A percentile compares a stretch with the other conserved stretches of the same genome.
These are phyloP conservation scores for Halocynthia aurantium DNA, from an alignment of 23 tunicate genomes.

Conservation along the genomic window DNA sequence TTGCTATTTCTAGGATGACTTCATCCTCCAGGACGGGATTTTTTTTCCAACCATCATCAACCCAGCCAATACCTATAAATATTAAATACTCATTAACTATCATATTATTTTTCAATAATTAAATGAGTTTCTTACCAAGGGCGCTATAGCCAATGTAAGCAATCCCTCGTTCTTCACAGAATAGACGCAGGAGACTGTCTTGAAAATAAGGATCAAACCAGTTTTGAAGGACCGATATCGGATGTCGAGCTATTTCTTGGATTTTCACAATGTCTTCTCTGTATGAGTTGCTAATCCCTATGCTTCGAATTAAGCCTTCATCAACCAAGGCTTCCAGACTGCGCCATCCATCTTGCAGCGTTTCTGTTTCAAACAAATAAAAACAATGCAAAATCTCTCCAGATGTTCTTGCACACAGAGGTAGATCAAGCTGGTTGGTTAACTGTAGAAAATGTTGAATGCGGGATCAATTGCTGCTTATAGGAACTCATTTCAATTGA, in stretches of 20 bases:
- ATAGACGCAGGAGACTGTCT: constrained; percentile 1
- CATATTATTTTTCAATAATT: background rate
- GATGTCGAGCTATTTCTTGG: constrained; percentile 4
- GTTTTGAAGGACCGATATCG: constrained; percentile 34
- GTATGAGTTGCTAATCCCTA: constrained; percentile 35
- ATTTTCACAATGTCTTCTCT: constrained; percentile 26
- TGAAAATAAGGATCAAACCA: constrained; percentile 43
- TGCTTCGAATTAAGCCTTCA: constrained; percentile 22
- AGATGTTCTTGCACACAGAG: no score
- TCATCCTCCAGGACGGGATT: constrained; percentile 34
- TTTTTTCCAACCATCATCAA: constrained; percentile 35
- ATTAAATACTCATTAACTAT: background rate
- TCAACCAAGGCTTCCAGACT: constrained; percentile 24
- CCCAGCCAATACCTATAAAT: constrained; percentile 30
- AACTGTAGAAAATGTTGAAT: no score
- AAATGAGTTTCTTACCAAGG: constrained; percentile 8
- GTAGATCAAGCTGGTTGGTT: no score
- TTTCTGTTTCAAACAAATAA: background rate
- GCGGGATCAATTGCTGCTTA: no score
- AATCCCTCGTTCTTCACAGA: constrained; percentile 10
- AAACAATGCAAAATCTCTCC: no score
- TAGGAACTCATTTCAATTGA: no score
- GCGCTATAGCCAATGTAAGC: constrained; percentile 18
- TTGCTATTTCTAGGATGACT: constrained; percentile 18
- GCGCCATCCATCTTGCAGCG: constrained; percentile 37